Percentiles rank a stretch among this genome's conserved stretches.
phyloP scores from a whole-genome alignment of 1,140 invertebrate genomes.

The Portunus trituberculatus region DNA sequence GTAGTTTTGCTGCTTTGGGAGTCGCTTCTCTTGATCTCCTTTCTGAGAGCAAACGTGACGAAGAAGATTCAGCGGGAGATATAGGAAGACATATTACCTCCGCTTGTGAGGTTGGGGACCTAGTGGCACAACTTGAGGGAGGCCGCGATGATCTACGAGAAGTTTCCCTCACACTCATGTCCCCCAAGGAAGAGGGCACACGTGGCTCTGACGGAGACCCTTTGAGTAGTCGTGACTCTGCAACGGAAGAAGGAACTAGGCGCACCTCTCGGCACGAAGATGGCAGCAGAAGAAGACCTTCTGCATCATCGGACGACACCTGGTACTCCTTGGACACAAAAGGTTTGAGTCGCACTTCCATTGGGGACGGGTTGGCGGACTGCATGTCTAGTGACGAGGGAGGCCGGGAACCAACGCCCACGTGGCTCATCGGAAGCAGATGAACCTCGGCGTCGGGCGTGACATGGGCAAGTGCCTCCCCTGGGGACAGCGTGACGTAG shows the following conservation, averaged over 20 bases:
- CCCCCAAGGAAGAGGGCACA: neutral
- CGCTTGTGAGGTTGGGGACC: conserved; percentile 34
- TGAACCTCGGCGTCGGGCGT: conserved; percentile 33
- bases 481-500: conserved; percentile 44
- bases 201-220: conserved; percentile 18
- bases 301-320: conserved; percentile 37
- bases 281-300: conserved; percentile 31
- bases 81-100: conserved; percentile 62
- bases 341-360: conserved; percentile 53
- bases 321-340: conserved; percentile 57
- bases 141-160: neutral
- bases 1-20: neutral
- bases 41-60: neutral
- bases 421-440: neutral
- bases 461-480: conserved; percentile 33
- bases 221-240: conserved; percentile 30
- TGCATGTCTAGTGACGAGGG: neutral
- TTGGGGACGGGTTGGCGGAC: conserved; percentile 5
- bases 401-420: neutral
- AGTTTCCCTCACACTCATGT: neutral
- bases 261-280: conserved; percentile 44
- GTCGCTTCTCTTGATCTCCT: conserved; percentile 52
- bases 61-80: conserved; percentile 49
- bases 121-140: conserved; percentile 45
- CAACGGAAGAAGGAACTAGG: conserved; percentile 25